A percentile compares a stretch with the other conserved stretches of the same genome.
Conservation (phyloP, 2,888 invertebrate species). For the Pachliopta kotzebuea region DNA sequence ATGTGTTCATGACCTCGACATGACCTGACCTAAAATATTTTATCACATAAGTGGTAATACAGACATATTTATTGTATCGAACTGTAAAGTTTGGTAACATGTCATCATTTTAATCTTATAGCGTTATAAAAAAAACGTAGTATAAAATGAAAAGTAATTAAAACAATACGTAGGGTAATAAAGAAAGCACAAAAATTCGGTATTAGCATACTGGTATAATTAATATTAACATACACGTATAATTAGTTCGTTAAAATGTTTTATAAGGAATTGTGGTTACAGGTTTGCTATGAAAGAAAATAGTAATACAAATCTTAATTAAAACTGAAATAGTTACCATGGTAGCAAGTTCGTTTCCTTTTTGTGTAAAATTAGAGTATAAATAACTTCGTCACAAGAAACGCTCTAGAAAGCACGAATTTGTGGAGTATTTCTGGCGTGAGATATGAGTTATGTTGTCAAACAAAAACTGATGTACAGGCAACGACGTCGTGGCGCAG, state of each 20-base stretch:
- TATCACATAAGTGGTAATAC: constrained; percentile 11
- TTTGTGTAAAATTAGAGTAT: constrained; percentile 2
- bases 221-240: background rate
- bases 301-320: background rate
- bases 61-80: constrained; percentile 4
- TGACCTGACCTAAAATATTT: constrained; percentile 19
- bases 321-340: background rate
- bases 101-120: background rate
- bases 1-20: constrained; percentile 14
- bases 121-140: too few species aligned
- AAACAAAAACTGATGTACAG: constrained; percentile 19
- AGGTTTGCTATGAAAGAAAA: background rate
- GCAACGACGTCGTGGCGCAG: constrained; percentile 9
- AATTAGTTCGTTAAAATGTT: background rate
- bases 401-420: constrained; percentile 21
- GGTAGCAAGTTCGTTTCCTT: background rate
- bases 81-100: background rate
- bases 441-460: constrained; percentile 20
- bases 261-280: background rate
- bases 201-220: background rate
- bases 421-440: constrained; percentile 12
- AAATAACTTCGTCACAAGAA: constrained; percentile 9
- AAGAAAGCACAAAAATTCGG: too few species aligned
- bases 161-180: too few species aligned
- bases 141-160: too few species aligned